phyloP scores from a whole-genome alignment of 2,113 vertebrate species.

The Crotalus viridis region DNA sequence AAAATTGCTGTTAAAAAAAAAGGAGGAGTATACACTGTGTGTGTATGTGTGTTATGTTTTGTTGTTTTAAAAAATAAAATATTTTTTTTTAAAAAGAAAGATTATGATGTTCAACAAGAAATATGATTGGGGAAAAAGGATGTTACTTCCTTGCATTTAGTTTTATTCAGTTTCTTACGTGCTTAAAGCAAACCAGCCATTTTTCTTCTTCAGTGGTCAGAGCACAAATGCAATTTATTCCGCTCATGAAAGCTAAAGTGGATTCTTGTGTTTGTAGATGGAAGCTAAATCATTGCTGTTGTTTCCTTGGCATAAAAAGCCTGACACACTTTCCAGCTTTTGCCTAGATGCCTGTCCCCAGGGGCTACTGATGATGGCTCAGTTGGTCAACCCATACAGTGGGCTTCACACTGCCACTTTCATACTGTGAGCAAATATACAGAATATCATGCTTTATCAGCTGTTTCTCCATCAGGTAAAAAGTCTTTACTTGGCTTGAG shows the following conservation, averaged over 20 bases:
- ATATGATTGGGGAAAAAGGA: not conserved
- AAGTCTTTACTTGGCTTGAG: not conserved
- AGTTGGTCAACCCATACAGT: not conserved
- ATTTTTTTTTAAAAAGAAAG: no score
- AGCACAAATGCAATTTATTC: conserved; percentile 14
- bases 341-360: conserved; percentile 1
- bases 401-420: not conserved
- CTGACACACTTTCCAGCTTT: not conserved
- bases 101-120: not conserved
- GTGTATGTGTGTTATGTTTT: no score
- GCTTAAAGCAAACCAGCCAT: not conserved
- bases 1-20: no score
- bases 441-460: accelerated
- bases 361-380: not conserved
- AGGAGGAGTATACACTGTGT: no score
- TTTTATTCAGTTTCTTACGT: not conserved
- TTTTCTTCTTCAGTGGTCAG: conserved; percentile 25
- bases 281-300: conserved; percentile 6
- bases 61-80: no score
- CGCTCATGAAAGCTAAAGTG: conserved; percentile 29
- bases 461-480: not conserved
- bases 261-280: conserved; percentile 5
- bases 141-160: not conserved
- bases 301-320: conserved; percentile 21
- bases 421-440: not conserved